Conservation (phyloP, 1,140 invertebrate genomes). For the Drosophila arawakana region DNA sequence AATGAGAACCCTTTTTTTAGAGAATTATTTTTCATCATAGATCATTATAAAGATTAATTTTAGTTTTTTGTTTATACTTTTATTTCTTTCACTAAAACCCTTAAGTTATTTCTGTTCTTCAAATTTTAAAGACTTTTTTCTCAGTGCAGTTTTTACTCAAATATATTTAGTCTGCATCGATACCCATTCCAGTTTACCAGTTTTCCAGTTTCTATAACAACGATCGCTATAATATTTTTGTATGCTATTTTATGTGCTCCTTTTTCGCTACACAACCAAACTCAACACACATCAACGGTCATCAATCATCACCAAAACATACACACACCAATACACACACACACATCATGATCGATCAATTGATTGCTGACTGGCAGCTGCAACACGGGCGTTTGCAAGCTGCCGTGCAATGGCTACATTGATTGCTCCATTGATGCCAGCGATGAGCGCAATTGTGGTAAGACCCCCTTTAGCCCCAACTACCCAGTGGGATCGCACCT, state of each 20-base stretch:
- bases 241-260: conserved; percentile 10
- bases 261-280: conserved; percentile 6
- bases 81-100: too few species aligned
- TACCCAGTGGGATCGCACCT: not conserved
- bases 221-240: not conserved
- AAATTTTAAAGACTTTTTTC: too few species aligned
- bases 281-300: conserved; percentile 24
- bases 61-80: too few species aligned
- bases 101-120: too few species aligned
- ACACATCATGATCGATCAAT: conserved; percentile 25
- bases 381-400: conserved; percentile 83
- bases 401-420: conserved; percentile 88
- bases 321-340: conserved; percentile 7
- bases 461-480: conserved; percentile 41
- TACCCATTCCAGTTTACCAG: too few species aligned
- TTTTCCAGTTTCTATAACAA: not conserved
- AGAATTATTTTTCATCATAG: too few species aligned
- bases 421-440: conserved; percentile 89
- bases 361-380: conserved; percentile 63
- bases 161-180: too few species aligned
- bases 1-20: too few species aligned
- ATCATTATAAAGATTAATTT: too few species aligned
- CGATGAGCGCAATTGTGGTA: conserved; percentile 89
- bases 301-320: conserved; percentile 19
- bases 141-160: too few species aligned